These are phyloP conservation scores for Athripsodes cinereus DNA, from an alignment of 2,888 invertebrate genomes.

Conservation along the genomic window DNA sequence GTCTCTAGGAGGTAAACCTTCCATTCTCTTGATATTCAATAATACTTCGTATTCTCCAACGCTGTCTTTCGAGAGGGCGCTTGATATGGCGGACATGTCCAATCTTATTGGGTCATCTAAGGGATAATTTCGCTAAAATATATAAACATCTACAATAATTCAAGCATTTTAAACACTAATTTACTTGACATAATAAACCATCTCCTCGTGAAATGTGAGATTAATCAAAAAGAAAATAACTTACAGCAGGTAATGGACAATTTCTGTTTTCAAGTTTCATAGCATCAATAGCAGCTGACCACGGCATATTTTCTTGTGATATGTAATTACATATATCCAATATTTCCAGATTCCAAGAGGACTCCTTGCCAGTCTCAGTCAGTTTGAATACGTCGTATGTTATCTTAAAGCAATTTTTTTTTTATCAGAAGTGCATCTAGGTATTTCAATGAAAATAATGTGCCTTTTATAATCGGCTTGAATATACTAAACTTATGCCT, in stretches of 20 bases:
- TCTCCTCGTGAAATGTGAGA: not conserved
- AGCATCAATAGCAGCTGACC: slow-evolving; percentile 33
- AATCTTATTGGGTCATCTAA: slow-evolving; percentile 32
- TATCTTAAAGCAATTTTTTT: too few species aligned
- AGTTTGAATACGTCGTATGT: slow-evolving; percentile 3
- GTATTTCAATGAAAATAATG: too few species aligned
- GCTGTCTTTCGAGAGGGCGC: slow-evolving; percentile 33
- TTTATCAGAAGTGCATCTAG: too few species aligned
- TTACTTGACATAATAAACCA: not conserved
- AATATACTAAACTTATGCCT: too few species aligned
- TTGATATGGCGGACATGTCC: slow-evolving; percentile 31
- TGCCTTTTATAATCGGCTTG: too few species aligned
- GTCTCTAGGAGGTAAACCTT: slow-evolving; percentile 12
- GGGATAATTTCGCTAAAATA: slow-evolving; percentile 32
- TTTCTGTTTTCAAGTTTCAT: slow-evolving; percentile 31
- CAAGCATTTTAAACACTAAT: too few species aligned
- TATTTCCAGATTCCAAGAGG: slow-evolving; percentile 31
- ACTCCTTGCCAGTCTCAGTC: slow-evolving; percentile 30
- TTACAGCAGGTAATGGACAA: slow-evolving; percentile 39
- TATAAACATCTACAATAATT: not conserved
- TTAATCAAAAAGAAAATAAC: slow-evolving; percentile 6
- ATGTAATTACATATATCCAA: slow-evolving; percentile 35
- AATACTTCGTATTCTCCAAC: slow-evolving; percentile 30
- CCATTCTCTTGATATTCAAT: slow-evolving; percentile 16
- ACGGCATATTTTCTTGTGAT: slow-evolving; percentile 35